phyloP scores from a whole-genome alignment of 2,888 invertebrate genomes.

The Pseudeuparius sepicola region DNA sequence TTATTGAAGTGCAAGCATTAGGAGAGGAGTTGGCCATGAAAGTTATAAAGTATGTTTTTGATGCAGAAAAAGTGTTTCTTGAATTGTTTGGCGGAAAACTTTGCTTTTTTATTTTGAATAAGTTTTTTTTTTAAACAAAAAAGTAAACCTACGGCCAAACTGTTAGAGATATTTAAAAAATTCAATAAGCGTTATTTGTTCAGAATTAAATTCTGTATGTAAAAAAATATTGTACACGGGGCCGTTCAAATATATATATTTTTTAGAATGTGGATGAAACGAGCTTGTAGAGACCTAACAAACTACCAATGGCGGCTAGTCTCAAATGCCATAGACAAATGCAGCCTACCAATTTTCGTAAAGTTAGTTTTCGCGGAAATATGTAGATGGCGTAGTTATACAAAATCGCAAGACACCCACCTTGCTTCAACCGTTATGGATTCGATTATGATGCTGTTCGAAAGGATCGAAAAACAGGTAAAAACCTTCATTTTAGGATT shows the following conservation, averaged over 20 bases:
- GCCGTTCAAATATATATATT: conserved; percentile 8
- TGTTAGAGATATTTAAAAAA: conserved; percentile 1
- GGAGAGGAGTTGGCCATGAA: conserved; percentile 92
- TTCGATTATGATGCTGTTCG: conserved; percentile 93
- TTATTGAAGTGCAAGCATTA: conserved; percentile 79
- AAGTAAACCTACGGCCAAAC: not conserved
- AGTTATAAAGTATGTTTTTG: conserved; percentile 65
- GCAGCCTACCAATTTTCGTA: conserved; percentile 92
- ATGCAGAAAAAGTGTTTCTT: conserved; percentile 10
- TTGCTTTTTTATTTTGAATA: not conserved
- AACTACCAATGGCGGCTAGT: conserved; percentile 93
- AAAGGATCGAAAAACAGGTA: conserved; percentile 87
- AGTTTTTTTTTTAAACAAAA: not conserved
- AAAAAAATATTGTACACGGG: too few species aligned
- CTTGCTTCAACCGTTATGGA: conserved; percentile 94
- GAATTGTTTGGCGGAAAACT: conserved; percentile 2
- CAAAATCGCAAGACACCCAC: conserved; percentile 85
- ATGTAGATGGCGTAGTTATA: conserved; percentile 94
- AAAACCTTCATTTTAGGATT: not conserved
- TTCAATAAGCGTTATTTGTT: too few species aligned
- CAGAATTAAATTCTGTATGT: too few species aligned
- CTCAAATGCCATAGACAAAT: conserved; percentile 84
- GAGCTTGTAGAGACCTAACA: conserved; percentile 76
- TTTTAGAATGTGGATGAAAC: conserved; percentile 83
- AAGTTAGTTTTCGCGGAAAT: conserved; percentile 97